A percentile compares a stretch with the other conserved stretches of the same genome.
Evolutionary conservation across 2,113 vertebrate species (phyloP).

Genomic region (Hippocampus comes): DNA sequence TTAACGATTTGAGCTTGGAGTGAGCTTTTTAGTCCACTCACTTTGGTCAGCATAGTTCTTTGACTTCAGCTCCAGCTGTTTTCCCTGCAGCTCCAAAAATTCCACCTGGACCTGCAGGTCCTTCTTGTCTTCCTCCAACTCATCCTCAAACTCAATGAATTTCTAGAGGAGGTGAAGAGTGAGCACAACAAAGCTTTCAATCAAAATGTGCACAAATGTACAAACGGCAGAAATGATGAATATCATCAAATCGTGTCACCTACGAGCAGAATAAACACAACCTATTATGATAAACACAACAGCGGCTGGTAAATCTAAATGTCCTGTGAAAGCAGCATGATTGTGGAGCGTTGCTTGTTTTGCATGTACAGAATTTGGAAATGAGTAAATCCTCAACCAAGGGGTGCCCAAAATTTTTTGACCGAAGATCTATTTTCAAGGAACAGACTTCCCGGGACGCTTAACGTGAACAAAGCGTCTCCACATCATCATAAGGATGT

Average conservation of each 20-base stretch:
- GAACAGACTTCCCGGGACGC: too few species aligned
- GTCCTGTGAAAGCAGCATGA: not conserved
- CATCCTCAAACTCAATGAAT: conserved; percentile 98
- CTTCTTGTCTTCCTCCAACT: conserved; percentile 96
- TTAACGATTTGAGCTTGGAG: not conserved
- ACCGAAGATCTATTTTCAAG: too few species aligned
- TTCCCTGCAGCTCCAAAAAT: conserved; percentile 87
- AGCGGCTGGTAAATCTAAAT: not conserved
- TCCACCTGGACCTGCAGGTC: conserved; percentile 92
- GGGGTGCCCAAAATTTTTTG: too few species aligned
- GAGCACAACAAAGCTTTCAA: not conserved
- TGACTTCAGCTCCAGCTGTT: conserved; percentile 92
- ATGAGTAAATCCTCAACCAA: too few species aligned
- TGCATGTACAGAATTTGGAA: too few species aligned
- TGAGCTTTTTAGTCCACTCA: conserved; percentile 42
- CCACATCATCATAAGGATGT: not conserved
- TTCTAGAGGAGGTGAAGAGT: conserved; percentile 75
- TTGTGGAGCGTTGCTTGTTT: not conserved
- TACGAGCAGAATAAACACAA: not conserved
- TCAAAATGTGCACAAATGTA: not conserved
- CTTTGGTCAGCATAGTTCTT: conserved; percentile 94
- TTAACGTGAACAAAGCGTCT: not conserved
- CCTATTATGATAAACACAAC: not conserved
- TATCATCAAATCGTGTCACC: not conserved
- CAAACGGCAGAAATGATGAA: not conserved